phyloP scores from a whole-genome alignment of 2,797 vertebrate genomes.

The Scyliorhinus canicula region DNA sequence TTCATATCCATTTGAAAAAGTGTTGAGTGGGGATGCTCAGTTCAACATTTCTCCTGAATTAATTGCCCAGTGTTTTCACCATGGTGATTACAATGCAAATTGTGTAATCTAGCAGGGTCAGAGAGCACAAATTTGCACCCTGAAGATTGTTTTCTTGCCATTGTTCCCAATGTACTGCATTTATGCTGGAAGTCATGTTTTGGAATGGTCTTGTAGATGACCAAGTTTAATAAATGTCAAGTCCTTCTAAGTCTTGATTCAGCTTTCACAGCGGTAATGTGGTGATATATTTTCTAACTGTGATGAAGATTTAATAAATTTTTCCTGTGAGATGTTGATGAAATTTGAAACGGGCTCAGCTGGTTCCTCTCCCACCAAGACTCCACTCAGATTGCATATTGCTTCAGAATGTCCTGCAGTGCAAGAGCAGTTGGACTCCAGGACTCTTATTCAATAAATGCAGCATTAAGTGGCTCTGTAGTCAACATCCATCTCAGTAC shows the following conservation, averaged over 20 bases:
- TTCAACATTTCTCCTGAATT: neutral
- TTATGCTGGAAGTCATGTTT: neutral
- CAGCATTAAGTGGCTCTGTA: neutral
- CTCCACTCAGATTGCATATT: neutral
- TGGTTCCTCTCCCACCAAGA: no score
- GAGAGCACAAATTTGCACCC: neutral
- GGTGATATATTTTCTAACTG: neutral
- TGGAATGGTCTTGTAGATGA: no score
- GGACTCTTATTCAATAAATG: neutral
- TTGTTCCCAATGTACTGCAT: neutral
- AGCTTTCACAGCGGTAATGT: neutral
- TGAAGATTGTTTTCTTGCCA: neutral
- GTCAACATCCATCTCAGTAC: neutral
- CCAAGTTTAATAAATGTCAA: neutral
- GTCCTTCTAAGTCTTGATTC: neutral
- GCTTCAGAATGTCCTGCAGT: neutral
- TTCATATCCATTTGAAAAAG: neutral
- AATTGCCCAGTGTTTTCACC: neutral
- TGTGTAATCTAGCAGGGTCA: neutral
- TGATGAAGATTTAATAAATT: neutral
- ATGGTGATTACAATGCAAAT: neutral
- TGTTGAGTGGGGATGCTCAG: neutral
- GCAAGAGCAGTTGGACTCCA: neutral
- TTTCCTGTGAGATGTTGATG: neutral
- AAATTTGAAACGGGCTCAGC: neutral